Base-by-base conservation (phyloP, 92 coral and sea anemone species). In the Parazoanthus darwini region DNA sequence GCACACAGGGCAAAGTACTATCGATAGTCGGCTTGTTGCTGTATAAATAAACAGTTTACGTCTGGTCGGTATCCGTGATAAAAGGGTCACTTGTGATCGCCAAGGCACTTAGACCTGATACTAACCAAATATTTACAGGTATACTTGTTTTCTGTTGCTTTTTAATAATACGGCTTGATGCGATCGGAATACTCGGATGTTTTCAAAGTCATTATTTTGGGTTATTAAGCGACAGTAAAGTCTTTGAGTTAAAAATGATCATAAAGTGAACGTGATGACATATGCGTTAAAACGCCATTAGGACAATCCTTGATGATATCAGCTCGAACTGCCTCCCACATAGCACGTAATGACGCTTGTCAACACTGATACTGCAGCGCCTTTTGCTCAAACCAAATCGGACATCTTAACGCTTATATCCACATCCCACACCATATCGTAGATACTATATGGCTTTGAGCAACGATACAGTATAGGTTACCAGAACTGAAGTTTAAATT, bases 111-210 rank as follows among this genome's bases (percentile, higher is more conserved):
- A 20, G n/a, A 63, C n/a, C 70, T 63, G 26, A 14, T 58, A 80
- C 85, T 54, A 80, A 58, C 58, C 70, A 80, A 80, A 80, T 80
- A 80, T 80, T 80, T 80, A 58, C 43, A 58, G 42, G 48, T 23
- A 29, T 29, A 80, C 85, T 80, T 80, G 33, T 54, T 16, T 18
- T 58, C 6, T 58, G 73, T 80, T 58, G 46, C 48, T 56, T 80
- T 80, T 29, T 29, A 29, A 29, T 29, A 29, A 29, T 0, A 16
- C 14, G 38, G 39, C 29, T 46, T 46, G 33, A 79, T 48, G 8
- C 82, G 66, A 79, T 79, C 43, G 46, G 23, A 80, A 80, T 26
- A 58, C 71, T 38, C 48, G 6, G 14, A 5, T 80, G 85, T 80
- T 80, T 80, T 56, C 50, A 59, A 59, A 80, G 48, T 80, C 73